Evolutionary conservation across 1,140 invertebrate species (phyloP).

Genomic region (Teleogryllus occipitalis): DNA sequence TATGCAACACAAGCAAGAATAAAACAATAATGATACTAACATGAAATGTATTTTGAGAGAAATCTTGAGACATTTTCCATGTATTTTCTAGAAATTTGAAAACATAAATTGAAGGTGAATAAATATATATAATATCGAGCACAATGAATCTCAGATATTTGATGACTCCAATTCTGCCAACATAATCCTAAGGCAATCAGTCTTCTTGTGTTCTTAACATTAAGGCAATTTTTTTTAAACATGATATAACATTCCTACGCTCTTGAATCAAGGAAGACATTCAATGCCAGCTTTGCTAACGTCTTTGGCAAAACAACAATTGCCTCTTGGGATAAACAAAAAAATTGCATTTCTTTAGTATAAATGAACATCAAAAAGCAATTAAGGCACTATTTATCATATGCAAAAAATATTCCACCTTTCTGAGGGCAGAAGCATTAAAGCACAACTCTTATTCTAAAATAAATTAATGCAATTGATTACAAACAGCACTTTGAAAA

Average conservation of each 20-base stretch:
- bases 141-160: too few species aligned
- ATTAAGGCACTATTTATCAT: not conserved
- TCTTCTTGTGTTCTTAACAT: not conserved
- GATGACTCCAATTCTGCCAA: not conserved
- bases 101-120: too few species aligned
- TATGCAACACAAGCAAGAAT: too few species aligned
- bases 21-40: too few species aligned
- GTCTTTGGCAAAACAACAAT: not conserved
- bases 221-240: not conserved
- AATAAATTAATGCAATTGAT: not conserved
- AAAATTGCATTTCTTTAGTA: not conserved
- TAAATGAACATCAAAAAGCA: not conserved
- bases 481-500: not conserved
- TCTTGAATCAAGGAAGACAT: not conserved
- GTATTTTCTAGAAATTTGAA: too few species aligned
- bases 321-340: not conserved
- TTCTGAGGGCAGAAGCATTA: not conserved
- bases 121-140: too few species aligned
- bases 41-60: too few species aligned
- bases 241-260: not conserved
- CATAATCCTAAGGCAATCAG: not conserved
- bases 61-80: too few species aligned
- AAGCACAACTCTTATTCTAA: not conserved
- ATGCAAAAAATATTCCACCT: not conserved
- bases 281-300: not conserved